Evolutionary conservation across 2,888 invertebrate species (phyloP).

Genomic region (Eustalomyia histrio): DNA sequence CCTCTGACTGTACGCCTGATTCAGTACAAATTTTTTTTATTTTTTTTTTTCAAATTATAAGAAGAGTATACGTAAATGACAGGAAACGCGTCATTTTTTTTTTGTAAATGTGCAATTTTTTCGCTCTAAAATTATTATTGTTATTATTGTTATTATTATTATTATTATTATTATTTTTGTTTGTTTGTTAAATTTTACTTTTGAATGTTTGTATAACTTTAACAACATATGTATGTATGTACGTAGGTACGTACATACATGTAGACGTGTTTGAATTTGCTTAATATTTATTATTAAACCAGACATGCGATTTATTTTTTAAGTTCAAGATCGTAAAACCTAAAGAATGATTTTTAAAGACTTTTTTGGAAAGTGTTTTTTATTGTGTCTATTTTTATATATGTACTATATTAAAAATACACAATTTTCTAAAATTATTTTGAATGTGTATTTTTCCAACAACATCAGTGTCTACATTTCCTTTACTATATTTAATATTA

Average conservation of each 20-base stretch:
- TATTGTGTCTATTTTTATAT: background rate
- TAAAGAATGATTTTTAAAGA: background rate
- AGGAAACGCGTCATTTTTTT: slow-evolving; percentile 75
- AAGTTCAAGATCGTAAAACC: slow-evolving; percentile 1
- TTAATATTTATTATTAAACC: slow-evolving; percentile 4
- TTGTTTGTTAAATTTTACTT: slow-evolving; percentile 2
- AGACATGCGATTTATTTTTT: slow-evolving; percentile 1
- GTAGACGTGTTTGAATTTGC: background rate
- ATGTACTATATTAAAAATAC: background rate
- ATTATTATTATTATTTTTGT: no score
- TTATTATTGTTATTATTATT: background rate
- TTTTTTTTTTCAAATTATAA: background rate
- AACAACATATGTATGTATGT: background rate
- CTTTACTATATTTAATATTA: background rate
- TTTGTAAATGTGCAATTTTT: slow-evolving; percentile 19
- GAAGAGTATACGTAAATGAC: slow-evolving; percentile 69
- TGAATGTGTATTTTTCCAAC: background rate
- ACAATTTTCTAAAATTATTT: slow-evolving; percentile 1
- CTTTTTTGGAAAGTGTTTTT: background rate
- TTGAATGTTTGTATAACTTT: background rate
- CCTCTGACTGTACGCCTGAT: background rate
- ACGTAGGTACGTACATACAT: no score
- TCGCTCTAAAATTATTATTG: slow-evolving; percentile 4
- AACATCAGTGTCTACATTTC: slow-evolving; percentile 3
- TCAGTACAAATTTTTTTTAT: background rate